A percentile compares a stretch with the other conserved stretches of the same genome.
These are phyloP conservation scores for Phylloscopus collybita DNA, from an alignment of 2,797 vertebrate genomes.

Conservation along the genomic window DNA sequence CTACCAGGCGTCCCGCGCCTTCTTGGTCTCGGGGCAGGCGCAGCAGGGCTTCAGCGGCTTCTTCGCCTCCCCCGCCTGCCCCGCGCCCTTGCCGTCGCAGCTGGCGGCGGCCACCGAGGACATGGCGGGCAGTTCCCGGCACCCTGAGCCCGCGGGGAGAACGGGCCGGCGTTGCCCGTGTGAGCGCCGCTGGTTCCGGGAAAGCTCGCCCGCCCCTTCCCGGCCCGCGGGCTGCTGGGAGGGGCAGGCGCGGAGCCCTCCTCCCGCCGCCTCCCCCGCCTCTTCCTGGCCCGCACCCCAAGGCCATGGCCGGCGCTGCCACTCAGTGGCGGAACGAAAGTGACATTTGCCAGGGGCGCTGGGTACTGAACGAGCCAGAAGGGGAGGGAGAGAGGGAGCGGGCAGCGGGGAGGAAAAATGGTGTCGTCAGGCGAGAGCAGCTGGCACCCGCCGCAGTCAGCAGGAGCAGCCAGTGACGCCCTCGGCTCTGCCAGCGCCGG, in stretches of 20 bases:
- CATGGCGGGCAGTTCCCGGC: not conserved
- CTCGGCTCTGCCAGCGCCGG: not conserved
- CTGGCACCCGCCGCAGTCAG: fast-evolving
- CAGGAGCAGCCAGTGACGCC: not conserved
- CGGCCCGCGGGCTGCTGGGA: not conserved
- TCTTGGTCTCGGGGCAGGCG: conserved; percentile 96
- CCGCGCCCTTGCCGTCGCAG: conserved; percentile 63
- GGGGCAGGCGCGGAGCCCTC: fast-evolving
- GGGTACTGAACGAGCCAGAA: fast-evolving
- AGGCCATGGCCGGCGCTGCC: fast-evolving
- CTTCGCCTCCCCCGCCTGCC: conserved; percentile 72
- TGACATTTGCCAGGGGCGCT: fast-evolving
- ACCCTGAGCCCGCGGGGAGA: not conserved
- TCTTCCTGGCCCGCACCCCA: fast-evolving
- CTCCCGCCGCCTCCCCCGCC: not conserved
- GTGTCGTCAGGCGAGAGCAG: not conserved
- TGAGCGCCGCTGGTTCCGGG: fast-evolving
- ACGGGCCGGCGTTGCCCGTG: fast-evolving
- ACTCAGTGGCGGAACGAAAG: fast-evolving
- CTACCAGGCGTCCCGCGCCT: conserved; percentile 91
- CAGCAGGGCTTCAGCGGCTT: conserved; percentile 94
- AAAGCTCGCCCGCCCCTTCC: not conserved
- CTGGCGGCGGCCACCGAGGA: conserved; percentile 26
- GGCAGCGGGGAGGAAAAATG: not conserved
- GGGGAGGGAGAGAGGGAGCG: not conserved